These are phyloP conservation scores for Anoplopoma fimbria DNA, from an alignment of 2,113 vertebrate species.

Conservation along the genomic window DNA sequence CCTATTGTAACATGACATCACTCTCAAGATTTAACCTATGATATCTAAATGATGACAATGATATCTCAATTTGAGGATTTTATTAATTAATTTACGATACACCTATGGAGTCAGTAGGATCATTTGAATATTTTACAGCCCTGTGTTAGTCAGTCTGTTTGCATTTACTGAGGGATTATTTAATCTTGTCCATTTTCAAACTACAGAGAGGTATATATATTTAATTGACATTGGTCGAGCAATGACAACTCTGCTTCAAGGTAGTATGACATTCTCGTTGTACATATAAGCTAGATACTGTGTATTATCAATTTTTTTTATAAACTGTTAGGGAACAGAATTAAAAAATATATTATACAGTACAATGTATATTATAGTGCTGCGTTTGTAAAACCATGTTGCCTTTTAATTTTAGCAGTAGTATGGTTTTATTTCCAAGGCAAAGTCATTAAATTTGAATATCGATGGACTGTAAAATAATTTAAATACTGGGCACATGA, in stretches of 20 bases:
- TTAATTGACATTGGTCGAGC: background rate
- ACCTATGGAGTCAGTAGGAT: no score
- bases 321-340: background rate
- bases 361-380: background rate
- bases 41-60: no score
- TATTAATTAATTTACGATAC: background rate
- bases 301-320: background rate
- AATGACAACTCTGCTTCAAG: background rate
- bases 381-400: background rate
- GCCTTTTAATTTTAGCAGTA: background rate
- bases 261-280: background rate
- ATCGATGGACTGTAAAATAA: background rate
- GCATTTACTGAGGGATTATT: background rate
- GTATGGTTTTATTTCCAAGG: background rate
- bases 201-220: background rate
- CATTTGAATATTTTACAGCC: background rate
- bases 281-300: background rate
- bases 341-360: no score
- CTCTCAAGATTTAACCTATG: background rate
- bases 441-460: background rate
- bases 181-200: conserved; percentile 19
- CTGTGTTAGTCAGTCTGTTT: background rate
- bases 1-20: background rate
- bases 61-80: background rate
- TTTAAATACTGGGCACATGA: background rate